Base-by-base conservation (phyloP, 2,113 vertebrate genomes). In the Campylomormyrus tamandua region DNA sequence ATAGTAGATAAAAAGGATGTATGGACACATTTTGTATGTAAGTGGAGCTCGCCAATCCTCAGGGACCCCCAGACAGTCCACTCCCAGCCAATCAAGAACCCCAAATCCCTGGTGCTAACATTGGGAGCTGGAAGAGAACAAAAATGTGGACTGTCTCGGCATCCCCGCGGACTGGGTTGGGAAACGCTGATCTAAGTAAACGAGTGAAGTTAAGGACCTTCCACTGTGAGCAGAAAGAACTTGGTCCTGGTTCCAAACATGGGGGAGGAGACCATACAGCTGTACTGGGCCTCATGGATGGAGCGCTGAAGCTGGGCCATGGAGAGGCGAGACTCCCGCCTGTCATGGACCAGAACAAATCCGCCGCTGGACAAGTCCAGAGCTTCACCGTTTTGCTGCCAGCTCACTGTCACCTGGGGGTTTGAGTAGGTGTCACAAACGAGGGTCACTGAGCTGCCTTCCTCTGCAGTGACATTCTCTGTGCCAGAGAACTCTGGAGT, bases 361-460 rank as follows among this genome's bases (percentile, higher is more conserved):
- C 90, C 88, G 0, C 91, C 91, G 0, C 46, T 86, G 0, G 77
- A 2, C 7, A 96, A 92, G 90, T 96, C 94, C 74, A 96, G 89
- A 3, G 13, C 3, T 7, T 83, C 91, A 35, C 91, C 93, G 10
- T 96, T 92, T 21, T 91, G 91, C 24, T 66, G 91, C 96, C 96
- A 96, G 17, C 24, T 35, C 80, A 96, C 91, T 0, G 90, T 90
- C 27, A 96, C 92, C 1, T 92, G 87, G 35, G 96, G 96, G 90
- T 95, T 93, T 91, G 95, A 94, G 27, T 5, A 74, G 66, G 93
- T 90, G 56, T 95, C 89, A 70, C 96, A 96, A 24, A 1, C 56
- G 89, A 96, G 91, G 62, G 89, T 52, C 0, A 95, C 74, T 1
- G 49, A 39, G 0, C 83, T 90, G 13, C 88, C 90, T 6, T 94